Conservation (phyloP, 1,140 invertebrate genomes). For the Conus betulinus region DNA sequence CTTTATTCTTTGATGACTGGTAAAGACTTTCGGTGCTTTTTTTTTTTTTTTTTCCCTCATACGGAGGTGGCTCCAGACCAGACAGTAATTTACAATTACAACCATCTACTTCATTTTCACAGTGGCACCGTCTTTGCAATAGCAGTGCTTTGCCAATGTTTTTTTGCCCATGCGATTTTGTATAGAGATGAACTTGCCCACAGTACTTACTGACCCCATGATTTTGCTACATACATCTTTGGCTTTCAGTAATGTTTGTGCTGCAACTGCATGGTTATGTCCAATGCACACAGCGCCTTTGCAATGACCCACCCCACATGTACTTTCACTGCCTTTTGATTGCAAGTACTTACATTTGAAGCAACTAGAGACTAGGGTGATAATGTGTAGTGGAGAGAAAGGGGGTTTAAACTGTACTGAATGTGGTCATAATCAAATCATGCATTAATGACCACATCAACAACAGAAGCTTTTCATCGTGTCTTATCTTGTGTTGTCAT, state of each 20-base stretch:
- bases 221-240: background rate
- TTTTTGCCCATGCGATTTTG: background rate
- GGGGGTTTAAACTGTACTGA: background rate
- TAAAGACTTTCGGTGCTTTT: background rate
- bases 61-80: too few relatives aligned
- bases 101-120: too few relatives aligned
- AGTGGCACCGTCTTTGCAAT: background rate
- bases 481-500: background rate
- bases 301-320: background rate
- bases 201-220: background rate
- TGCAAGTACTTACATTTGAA: background rate
- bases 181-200: background rate
- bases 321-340: background rate
- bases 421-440: background rate
- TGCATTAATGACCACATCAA: background rate
- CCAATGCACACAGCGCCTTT: background rate
- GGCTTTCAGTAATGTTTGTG: background rate
- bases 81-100: too few relatives aligned
- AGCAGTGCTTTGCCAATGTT: background rate
- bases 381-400: background rate
- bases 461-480: background rate
- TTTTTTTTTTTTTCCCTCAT: background rate
- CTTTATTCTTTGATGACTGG: background rate
- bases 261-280: background rate
- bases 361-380: background rate